phyloP scores from a whole-genome alignment of 2,113 vertebrate genomes.

The Mungos mungo region DNA sequence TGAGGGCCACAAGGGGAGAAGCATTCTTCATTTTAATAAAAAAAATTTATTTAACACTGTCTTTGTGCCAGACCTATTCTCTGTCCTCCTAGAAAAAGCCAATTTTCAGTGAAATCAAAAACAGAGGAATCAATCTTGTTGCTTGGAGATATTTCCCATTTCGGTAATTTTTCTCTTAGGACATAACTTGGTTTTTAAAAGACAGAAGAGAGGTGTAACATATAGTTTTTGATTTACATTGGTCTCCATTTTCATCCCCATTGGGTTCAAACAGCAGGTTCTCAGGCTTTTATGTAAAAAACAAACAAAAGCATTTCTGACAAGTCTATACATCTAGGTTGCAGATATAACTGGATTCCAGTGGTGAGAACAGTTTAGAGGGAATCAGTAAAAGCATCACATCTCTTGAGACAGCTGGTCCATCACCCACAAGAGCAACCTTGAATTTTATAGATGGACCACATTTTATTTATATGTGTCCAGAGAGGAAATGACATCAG shows the following conservation, averaged over 20 bases:
- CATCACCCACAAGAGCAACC: neutral
- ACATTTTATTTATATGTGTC: neutral
- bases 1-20: neutral
- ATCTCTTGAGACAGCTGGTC: neutral
- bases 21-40: constrained; percentile 34
- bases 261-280: neutral
- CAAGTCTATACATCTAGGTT: neutral
- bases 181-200: neutral
- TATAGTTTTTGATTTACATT: neutral
- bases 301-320: neutral
- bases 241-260: neutral
- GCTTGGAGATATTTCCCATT: constrained; percentile 6
- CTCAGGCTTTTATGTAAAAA: neutral
- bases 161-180: neutral
- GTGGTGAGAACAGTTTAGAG: neutral
- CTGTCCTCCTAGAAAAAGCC: constrained; percentile 2
- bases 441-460: neutral
- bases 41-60: constrained; percentile 3
- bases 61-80: neutral
- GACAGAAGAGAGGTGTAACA: neutral
- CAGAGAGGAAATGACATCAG: neutral
- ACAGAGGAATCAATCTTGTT: neutral
- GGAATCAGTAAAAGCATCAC: neutral
- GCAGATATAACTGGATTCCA: neutral
- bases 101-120: constrained; percentile 34